Evolutionary conservation across 2,797 vertebrate genomes (phyloP), one percentile per base, ranked within the genome.

Genomic region (Hippoglossus hippoglossus): DNA sequence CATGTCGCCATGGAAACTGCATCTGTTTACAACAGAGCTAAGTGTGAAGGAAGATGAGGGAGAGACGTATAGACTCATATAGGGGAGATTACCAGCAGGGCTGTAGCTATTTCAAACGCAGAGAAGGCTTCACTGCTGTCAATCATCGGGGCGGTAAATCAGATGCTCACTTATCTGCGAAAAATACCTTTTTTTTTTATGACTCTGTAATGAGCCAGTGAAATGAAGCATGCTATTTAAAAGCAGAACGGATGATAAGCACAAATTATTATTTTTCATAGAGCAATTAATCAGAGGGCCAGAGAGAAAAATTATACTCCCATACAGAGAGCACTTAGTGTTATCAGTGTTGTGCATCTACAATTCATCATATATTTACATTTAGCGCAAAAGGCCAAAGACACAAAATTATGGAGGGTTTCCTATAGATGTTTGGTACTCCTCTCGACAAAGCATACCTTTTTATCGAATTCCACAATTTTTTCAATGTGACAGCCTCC

Each of bases 1-100:
- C 85, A 31, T 73, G 90, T 96, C 74, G 56, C 94, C 92, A 94
- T 95, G 93, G 95, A 94, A 96, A 96, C 95, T 95, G 95, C 93
- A 95, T 96, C 93, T 96, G 95, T 96, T 95, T 95, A 95, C 94
- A 94, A 87, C 75, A 70, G 81, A 83, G 82, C 79, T 77, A 70
- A 63, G 81, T 87, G 81, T 80, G 86, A 85, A 70, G 70, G 68
- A 49, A 26, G 77, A 73, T 39, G 31, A 77, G 66, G 59, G 71
- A 69, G 80, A 71, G 73, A 61, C 67, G 28, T 61, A 73, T 60
- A 71, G 74, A 75, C 72, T 49, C 50, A 24, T 70, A 64, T 28
- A 13, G 72, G 63, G 28, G 70, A 73, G 51, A 81, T 55, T 34
- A 81, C 58, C 63, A n/a, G 8, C 24, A 21, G 25, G 25, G 52